Evolutionary conservation across 2,113 vertebrate species (phyloP).

Genomic region (Xiphophorus couchianus): DNA sequence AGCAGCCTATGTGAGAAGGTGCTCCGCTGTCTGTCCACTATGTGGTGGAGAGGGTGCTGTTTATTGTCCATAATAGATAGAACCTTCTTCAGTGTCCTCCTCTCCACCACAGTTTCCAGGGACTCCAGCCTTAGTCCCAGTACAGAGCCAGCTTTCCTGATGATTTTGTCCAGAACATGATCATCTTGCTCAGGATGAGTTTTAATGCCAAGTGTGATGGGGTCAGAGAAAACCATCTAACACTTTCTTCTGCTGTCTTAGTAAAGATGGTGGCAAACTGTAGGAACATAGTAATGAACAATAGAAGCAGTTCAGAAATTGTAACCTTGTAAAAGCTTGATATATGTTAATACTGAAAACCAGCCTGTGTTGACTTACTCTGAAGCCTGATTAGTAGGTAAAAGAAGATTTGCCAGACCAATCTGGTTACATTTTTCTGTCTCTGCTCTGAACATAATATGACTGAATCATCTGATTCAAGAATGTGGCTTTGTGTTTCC

Average conservation of each 20-base stretch:
- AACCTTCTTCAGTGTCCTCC: too few species aligned
- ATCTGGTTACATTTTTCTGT: neutral
- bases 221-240: neutral
- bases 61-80: too few species aligned
- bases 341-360: neutral
- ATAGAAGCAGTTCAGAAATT: neutral
- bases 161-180: too few species aligned
- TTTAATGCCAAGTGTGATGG: neutral
- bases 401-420: slow-evolving; percentile 4
- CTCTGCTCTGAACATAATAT: slow-evolving; percentile 1
- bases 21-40: too few species aligned
- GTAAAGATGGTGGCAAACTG: neutral
- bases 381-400: neutral
- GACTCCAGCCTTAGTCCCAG: too few species aligned
- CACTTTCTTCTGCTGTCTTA: neutral
- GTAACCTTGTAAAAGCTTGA: neutral
- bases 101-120: too few species aligned
- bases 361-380: neutral
- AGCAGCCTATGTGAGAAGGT: too few species aligned
- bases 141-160: too few species aligned
- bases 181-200: neutral
- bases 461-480: neutral
- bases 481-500: slow-evolving; percentile 2
- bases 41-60: too few species aligned
- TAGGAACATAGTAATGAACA: neutral